Conservation (phyloP, 1,140 invertebrate species). For the Apis cerana region DNA sequence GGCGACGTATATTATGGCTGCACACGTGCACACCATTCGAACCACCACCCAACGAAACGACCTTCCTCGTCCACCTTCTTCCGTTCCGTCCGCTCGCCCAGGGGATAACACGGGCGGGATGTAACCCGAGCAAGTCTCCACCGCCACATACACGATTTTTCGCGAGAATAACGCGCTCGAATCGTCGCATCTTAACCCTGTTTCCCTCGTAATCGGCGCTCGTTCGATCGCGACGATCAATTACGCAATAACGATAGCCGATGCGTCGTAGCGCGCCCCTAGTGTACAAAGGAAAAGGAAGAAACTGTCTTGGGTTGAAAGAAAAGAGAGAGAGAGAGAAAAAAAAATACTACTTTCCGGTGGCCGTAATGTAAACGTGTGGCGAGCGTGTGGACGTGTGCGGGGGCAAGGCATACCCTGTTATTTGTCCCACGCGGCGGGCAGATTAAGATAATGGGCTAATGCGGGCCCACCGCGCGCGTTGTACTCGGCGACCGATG, state of each 20-base stretch:
- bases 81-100: not conserved
- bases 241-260: constrained; percentile 24
- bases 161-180: no score
- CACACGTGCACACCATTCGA: constrained; percentile 13
- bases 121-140: not conserved
- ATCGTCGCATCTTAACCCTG: no score
- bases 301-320: not conserved
- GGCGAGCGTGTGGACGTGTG: not conserved
- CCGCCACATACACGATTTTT: no score
- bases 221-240: constrained; percentile 34
- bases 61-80: constrained; percentile 14
- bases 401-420: constrained; percentile 40
- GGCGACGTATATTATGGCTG: constrained; percentile 25
- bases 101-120: not conserved
- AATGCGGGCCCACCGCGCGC: constrained; percentile 56
- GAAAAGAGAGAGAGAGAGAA: not conserved
- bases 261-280: no score
- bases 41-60: not conserved
- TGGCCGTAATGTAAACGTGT: constrained; percentile 6
- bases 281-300: not conserved
- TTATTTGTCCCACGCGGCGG: constrained; percentile 67
- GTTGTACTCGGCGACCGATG: constrained; percentile 32
- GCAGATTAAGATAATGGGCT: constrained; percentile 70
- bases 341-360: constrained; percentile 46
- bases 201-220: not conserved